These are phyloP conservation scores for Anas georgica DNA, from an alignment of 2,797 vertebrate species.

Conservation along the genomic window DNA sequence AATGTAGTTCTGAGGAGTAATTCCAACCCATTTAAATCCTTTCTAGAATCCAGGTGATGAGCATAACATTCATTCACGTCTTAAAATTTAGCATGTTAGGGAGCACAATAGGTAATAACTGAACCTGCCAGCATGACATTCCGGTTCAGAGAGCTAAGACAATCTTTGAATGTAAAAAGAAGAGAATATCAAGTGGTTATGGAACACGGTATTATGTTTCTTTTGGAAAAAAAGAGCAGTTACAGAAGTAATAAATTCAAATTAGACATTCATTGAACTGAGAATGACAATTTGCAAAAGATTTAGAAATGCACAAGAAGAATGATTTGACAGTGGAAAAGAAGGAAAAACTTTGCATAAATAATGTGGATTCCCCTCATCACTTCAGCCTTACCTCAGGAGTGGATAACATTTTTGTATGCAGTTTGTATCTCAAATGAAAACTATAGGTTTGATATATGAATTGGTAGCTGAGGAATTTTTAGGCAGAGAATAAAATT, in stretches of 20 bases:
- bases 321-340: not conserved
- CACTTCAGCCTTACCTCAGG: not conserved
- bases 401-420: not conserved
- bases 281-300: not conserved
- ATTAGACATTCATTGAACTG: not conserved
- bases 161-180: not conserved
- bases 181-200: not conserved
- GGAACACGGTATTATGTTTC: not conserved
- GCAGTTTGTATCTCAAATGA: not conserved
- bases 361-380: not conserved
- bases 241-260: not conserved
- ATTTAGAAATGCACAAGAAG: not conserved
- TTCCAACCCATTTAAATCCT: not conserved
- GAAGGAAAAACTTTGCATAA: not conserved
- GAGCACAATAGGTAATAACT: not conserved
- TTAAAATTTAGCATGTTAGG: not conserved
- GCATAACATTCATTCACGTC: not conserved
- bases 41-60: not conserved
- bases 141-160: not conserved
- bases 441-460: not conserved
- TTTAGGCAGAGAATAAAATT: not conserved
- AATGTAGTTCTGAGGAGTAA: not conserved
- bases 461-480: not conserved
- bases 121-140: not conserved
- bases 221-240: not conserved